Base-by-base conservation (phyloP, 2,888 invertebrate species). In the Morpho deidamia region DNA sequence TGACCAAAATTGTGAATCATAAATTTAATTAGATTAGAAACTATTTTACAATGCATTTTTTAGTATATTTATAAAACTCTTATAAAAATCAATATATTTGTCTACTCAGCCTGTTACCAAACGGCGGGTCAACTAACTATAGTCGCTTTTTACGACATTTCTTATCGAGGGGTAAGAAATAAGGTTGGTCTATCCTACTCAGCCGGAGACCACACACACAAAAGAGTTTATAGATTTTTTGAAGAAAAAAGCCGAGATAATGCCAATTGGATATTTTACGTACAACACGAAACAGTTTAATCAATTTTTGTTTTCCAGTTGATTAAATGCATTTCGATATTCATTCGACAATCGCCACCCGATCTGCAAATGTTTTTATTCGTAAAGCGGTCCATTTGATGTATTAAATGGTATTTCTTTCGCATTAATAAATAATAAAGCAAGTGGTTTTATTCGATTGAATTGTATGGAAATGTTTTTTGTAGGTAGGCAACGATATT, bases 311-410 rank as follows among this genome's bases (percentile, higher is more conserved):
- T 44, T 44, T 23, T 51, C 45, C 51, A 45, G 44, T 51, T 44
- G 39, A 45, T 51, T 51, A 44, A 51, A 51, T 34, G 35, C 23
- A 32, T 51, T 51, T 51, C 40, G 44, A 51, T 51, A 40, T 44
- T 53, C 49, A 60, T 60, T 35, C 49, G 49, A 41, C 41, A 49
- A 12, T 49, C 48, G 34, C 11, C 41, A 12, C 7, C 8, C 41
- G n/a, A 3, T 49, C 48, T 34, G 11, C n/a, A 41, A 7, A 35
- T 49, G 48, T 48, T 48, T 45, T 48, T 33, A 35, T 48, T 48
- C 41, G 48, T 48, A n/a, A 46, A 46, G 42, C 49, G 42, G 41
- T 11, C 12, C 35, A 42, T 49, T 49, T 49, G 49, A 49, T 49
- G 42, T 49, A 23, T 42, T 41, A 49, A 49, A 49, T 42, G 10